Evolutionary conservation across 2,888 invertebrate genomes (phyloP), one percentile per base, ranked within the genome.

Genomic region (Plebejus melissa): DNA sequence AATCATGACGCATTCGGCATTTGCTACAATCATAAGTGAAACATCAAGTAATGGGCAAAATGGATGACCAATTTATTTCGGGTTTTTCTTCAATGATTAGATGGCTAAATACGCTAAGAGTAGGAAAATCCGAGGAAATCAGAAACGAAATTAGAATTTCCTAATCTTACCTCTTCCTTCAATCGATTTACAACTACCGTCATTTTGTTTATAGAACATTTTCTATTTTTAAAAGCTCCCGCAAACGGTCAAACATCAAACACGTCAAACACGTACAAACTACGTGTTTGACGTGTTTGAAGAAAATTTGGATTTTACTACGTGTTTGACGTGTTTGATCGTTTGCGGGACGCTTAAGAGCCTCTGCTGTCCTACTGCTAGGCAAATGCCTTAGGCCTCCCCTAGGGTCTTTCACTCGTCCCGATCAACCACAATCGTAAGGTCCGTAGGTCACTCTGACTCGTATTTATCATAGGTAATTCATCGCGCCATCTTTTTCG

Each of bases 61-160:
- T 65, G 32, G 32, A 65, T 65, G 65, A 65, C 65, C 32, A 65
- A 65, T 36, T 65, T 65, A 36, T 65, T 65, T 65, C 1, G 65
- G 65, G 65, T 65, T 32, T 65, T 65, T 65, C 65, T 13, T 36
- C 65, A 16, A 32, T 32, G 32, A 65, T 32, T 4, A 46, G 11
- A 2, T 65, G 1, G 11, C 28, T 65, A 65, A 65, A 65, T 65
- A 65, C 28, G n/a, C n/a, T n/a, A n/a, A n/a, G 54, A 1, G 9
- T 65, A 36, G 28, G 28, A 28, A 58, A 22, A n/a, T 22, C 58
- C n/a, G 22, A 58, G 58, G 6, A 58, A 58, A 46, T 46, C 9
- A 3, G 9, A 46, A 3, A 46, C 46, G 46, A 11, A 46, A 28
- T 60, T 3, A 60, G 22, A 2, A 60, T 22, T 58, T 58, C 60